Conservation (phyloP, 2,888 invertebrate genomes). For the Cerceris ruficornis region DNA sequence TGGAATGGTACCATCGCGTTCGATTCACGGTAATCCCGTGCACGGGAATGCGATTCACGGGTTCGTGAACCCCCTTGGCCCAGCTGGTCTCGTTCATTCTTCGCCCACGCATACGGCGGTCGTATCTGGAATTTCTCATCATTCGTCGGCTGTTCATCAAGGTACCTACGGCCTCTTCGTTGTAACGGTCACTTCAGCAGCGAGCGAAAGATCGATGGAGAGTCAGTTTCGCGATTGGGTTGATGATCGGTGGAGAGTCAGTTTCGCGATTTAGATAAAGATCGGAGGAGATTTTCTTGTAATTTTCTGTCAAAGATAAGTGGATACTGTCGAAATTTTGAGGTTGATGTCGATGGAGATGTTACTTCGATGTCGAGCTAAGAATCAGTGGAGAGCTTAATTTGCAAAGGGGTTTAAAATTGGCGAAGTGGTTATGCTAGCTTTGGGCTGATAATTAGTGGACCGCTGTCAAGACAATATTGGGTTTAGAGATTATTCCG, state of each 20-base stretch:
- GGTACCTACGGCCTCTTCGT: constrained; percentile 60
- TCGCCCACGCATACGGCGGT: constrained; percentile 62
- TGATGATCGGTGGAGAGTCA: neutral
- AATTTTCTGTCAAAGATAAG: too few species aligned
- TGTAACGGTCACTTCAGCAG: constrained; percentile 3
- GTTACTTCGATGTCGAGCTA: too few species aligned
- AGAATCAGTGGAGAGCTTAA: too few species aligned
- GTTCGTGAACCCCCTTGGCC: constrained; percentile 79
- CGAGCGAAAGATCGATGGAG: constrained; percentile 1
- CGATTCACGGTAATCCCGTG: constrained; percentile 69
- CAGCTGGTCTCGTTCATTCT: constrained; percentile 71
- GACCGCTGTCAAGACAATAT: too few species aligned
- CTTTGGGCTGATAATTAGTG: too few species aligned
- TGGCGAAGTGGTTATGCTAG: too few species aligned
- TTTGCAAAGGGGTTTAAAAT: too few species aligned
- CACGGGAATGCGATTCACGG: constrained; percentile 76
- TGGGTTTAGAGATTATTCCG: too few species aligned
- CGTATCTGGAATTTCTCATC: constrained; percentile 72
- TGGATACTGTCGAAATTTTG: too few species aligned
- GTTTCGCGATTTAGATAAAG: neutral
- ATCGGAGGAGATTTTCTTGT: neutral
- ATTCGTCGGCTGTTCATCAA: constrained; percentile 71
- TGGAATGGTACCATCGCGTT: constrained; percentile 75
- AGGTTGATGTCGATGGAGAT: too few species aligned
- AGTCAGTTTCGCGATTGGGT: neutral